Evolutionary conservation across 2,113 vertebrate species (phyloP), one percentile per base, ranked within the genome.

Genomic region (Tyrannus savana): DNA sequence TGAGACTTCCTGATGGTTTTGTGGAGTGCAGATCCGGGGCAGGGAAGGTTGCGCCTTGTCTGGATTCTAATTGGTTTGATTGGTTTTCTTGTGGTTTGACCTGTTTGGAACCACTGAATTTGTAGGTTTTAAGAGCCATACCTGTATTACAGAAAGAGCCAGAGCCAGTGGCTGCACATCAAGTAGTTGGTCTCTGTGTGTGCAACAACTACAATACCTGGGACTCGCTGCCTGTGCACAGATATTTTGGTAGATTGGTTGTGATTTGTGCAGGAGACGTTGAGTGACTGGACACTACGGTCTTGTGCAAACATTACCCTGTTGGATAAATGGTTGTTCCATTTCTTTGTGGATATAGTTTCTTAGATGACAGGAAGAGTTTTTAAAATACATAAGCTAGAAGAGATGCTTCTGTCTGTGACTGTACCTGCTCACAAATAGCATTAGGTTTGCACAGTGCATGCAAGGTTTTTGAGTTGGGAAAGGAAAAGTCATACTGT

Each of bases 391-490:
- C 6, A 2, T 59, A 30, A 27, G 4, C 4, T 76, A 19, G 55
- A 52, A 47, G 27, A 52, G 14, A 4, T 52, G 21, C 44, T 92
- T 86, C 69, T 88, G 12, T 31, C 42, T 75, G 25, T 58, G 58
- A 13, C 58, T 86, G 35, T 31, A 62, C 64, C 52, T 84, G 12
- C 28, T 93, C 73, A 18, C 10, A 25, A 23, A 6, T 17, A 47
- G 7, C 5, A 3, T 44, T 92, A 5, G 9, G 24, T 47, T 80
- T 69, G n/a, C 28, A 19, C 22, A 37, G 23, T 41, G 18, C 10
- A 27, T 30, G 0, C 24, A 74, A 50, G 12, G 52, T 44, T 47
- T 74, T 63, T 0, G 0, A 33, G 35, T 12, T 2, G 4, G 16
- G 11, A 76, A 60, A 46, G n/a, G 74, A 35, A 27, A 89, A 41